Base-by-base conservation (phyloP, 2,113 vertebrate genomes). In the Epinephelus fuscoguttatus region DNA sequence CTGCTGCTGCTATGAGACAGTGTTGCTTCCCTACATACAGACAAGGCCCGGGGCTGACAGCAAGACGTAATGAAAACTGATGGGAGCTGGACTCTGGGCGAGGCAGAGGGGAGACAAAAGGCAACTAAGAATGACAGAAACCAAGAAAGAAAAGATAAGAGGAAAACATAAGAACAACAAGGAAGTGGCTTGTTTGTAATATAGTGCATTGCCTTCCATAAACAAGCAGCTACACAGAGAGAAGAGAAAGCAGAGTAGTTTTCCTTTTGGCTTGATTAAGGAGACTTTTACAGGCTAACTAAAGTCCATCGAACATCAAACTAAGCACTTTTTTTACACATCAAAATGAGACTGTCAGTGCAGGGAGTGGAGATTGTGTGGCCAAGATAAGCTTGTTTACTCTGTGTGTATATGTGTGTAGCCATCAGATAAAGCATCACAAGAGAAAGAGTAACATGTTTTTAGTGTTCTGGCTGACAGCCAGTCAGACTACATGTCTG, bases 351-450 rank as follows among this genome's bases (percentile, higher is more conserved):
- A 59, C 6, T 55, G 60, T 50, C 55, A 64, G 11, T 19, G 13
- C 11, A 76, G 71, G 50, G 47, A 50, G 33, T 55, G 52, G 56
- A 82, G 45, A 86, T 70, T 33, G 6, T 23, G 10, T 21, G 6
- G 56, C 47, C 61, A 59, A 72, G 78, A 89, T 74, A 74, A 80
- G 45, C 37, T 14, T 73, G 78, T 81, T 76, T 76, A 50, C 55
- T 66, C 17, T 6, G 12, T 56, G 57, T 42, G 63, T 59, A 18
- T 27, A 37, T 70, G 23, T 40, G 30, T 52, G 55, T 70, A 70
- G 23, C 69, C 23, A 81, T 84, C 77, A 82, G 66, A 72, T 52
- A 52, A 4, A 30, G 33, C 67, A 52, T 53, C 75, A 10, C 75
- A 47, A 66, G 40, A 81, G 67, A 11, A 61, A 61, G 57, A 23